Evolutionary conservation across 1,140 invertebrate species (phyloP), one percentile per base, ranked within the genome.

Genomic region (Drosophila bifasciata): DNA sequence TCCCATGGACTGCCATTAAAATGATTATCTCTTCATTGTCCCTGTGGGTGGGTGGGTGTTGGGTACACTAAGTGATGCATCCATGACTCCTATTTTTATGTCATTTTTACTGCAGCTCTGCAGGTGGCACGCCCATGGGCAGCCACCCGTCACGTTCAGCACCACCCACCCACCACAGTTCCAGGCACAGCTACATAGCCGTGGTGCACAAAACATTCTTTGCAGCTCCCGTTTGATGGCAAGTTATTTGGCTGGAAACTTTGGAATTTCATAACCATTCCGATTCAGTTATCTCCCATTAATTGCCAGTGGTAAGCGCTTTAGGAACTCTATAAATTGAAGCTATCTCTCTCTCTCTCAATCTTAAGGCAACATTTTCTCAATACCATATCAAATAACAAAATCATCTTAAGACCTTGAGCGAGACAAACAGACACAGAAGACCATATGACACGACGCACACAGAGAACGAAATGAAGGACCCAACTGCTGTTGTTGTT

Each of bases 51-150:
- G 59, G 49, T 60, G 28, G 50, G 55, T 60, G 75, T 55, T 66
- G 70, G 55, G 53, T 66, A 44, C 45, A 32, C 32, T 51, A 41
- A 64, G 70, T 76, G 67, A 67, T 44, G 71, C 71, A 75, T 67
- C 55, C 50, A 66, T 75, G 61, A 67, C 71, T 76, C 68, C 36
- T 53, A 60, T 75, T 75, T 76, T 76, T 75, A 76, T 76, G 72
- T 59, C 62, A 76, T 75, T 76, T 76, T 75, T 75, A 76, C 59
- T 74, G 70, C 69, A 64, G 48, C 51, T 73, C 11, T 13, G 69
- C 70, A 64, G 70, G 44, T 62, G 58, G 32, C 32, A 11, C 32
- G 32, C 32, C 32, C 32, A 9, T 43, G 53, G 45, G n/a, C n/a
- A n/a, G 51, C 23, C 28, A 17, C 58, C 32, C 28, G 16, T 39